These are phyloP conservation scores for Lepidurus arcticus DNA, from an alignment of 1,140 invertebrate species.

Conservation along the genomic window DNA sequence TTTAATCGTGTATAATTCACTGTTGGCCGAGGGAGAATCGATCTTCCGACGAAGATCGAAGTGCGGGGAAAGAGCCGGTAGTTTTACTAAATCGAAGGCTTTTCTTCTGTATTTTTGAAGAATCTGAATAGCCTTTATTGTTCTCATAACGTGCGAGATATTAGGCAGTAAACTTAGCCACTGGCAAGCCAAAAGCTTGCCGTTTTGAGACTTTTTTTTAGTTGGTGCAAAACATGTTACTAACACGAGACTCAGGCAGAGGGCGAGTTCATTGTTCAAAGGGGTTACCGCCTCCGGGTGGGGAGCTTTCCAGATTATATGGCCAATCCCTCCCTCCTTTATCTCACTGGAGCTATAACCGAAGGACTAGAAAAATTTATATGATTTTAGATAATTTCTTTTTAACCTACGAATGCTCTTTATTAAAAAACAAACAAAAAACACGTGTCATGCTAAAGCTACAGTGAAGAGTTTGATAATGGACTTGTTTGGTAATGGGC, in stretches of 20 bases:
- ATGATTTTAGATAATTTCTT: too few species aligned
- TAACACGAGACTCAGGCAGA: not conserved
- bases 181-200: not conserved
- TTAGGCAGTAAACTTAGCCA: not conserved
- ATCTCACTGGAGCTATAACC: not conserved
- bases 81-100: too few species aligned
- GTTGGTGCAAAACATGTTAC: not conserved
- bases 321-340: not conserved
- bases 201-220: not conserved
- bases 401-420: too few species aligned
- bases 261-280: not conserved
- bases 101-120: not conserved
- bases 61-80: not conserved
- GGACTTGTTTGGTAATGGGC: too few species aligned
- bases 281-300: slow-evolving; percentile 11
- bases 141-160: not conserved
- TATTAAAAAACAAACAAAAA: too few species aligned
- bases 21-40: not conserved
- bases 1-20: slow-evolving; percentile 6
- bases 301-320: not conserved
- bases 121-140: not conserved
- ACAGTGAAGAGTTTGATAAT: too few species aligned
- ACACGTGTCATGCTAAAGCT: too few species aligned
- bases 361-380: too few species aligned
- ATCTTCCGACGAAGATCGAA: not conserved